Percentiles rank a stretch among this genome's conserved stretches.
Evolutionary conservation across 2,888 invertebrate species (phyloP).

Genomic region (Spialia ferax): DNA sequence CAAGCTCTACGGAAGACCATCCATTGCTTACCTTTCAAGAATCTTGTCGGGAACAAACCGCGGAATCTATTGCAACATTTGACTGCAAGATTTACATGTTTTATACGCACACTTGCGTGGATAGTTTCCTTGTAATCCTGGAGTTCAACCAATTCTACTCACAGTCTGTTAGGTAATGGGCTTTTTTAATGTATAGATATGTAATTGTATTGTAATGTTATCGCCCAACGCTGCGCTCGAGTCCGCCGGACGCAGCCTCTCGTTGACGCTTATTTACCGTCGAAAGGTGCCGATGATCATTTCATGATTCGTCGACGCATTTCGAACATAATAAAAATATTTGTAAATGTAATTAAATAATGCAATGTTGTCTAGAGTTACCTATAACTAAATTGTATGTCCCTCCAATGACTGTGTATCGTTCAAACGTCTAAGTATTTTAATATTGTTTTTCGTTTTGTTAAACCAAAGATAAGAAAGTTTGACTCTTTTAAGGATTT

Average conservation of each 20-base stretch:
- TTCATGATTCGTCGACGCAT: constrained; percentile 73
- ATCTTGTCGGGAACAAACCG: constrained; percentile 23
- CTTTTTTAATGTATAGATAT: constrained; percentile 34
- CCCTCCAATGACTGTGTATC: constrained; percentile 84
- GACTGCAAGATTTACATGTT: constrained; percentile 15
- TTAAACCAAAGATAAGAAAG: constrained; percentile 82
- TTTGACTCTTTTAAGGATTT: constrained; percentile 75
- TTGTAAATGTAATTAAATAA: constrained; percentile 77
- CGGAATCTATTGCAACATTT: constrained; percentile 7
- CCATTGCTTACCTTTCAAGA: background rate
- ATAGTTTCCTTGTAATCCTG: constrained; percentile 30
- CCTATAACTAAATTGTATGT: constrained; percentile 80
- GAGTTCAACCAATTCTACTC: constrained; percentile 36
- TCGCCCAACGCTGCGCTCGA: constrained; percentile 12
- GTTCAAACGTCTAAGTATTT: constrained; percentile 80
- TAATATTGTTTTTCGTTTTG: constrained; percentile 74
- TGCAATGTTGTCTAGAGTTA: constrained; percentile 84
- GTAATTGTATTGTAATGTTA: constrained; percentile 31
- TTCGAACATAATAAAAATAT: constrained; percentile 73
- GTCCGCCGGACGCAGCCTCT: constrained; percentile 51
- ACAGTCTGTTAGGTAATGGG: constrained; percentile 38
- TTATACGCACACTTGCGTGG: constrained; percentile 28
- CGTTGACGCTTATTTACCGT: constrained; percentile 80
- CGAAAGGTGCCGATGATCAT: constrained; percentile 76
- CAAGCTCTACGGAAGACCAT: background rate